Conservation (phyloP, 2,888 invertebrate genomes). For the Metallyticus violacea region DNA sequence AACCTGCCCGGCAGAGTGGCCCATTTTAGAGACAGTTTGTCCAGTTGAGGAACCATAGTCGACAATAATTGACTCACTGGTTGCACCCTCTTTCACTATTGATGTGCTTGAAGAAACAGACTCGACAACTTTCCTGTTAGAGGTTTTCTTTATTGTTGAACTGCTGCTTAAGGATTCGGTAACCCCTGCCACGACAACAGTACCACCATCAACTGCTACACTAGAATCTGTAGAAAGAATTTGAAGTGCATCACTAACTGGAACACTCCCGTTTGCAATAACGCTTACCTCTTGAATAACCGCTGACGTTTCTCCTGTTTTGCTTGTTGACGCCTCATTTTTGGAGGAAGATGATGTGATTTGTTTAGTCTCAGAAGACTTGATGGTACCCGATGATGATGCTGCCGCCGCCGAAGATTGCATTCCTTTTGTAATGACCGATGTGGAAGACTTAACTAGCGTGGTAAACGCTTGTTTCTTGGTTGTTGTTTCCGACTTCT, state of each 20-base stretch:
- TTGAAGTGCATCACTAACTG: background rate
- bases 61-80: background rate
- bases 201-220: background rate
- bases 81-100: background rate
- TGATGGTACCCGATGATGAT: background rate
- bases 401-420: conserved; percentile 2
- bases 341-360: background rate
- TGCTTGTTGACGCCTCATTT: background rate
- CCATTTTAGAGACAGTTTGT: background rate
- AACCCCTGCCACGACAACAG: background rate
- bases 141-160: conserved; percentile 3
- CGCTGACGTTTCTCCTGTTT: background rate
- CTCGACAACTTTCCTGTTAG: background rate
- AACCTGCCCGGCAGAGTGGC: background rate
- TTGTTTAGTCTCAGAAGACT: background rate
- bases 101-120: background rate
- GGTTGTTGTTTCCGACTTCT: conserved; percentile 10
- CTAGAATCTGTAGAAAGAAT: background rate
- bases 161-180: conserved; percentile 12
- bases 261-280: background rate
- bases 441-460: conserved; percentile 25
- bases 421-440: conserved; percentile 3
- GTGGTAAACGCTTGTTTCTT: conserved; percentile 29
- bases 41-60: background rate
- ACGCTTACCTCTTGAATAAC: background rate